Conservation (phyloP, 1,140 invertebrate genomes). For the Nomia melanderi region DNA sequence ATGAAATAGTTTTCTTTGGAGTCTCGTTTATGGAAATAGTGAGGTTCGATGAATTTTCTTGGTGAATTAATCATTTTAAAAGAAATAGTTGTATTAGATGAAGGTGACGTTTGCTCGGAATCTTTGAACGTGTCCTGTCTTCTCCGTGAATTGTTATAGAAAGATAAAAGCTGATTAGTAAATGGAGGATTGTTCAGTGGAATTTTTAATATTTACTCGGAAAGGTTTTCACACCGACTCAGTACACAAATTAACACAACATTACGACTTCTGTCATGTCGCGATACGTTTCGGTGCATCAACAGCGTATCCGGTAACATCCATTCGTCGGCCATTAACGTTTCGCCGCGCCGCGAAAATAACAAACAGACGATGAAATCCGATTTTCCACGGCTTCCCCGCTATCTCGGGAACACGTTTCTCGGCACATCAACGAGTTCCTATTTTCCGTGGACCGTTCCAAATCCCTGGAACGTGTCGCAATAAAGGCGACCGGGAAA, state of each 20-base stretch:
- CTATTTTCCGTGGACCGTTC: slow-evolving; percentile 29
- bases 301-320: background rate
- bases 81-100: too few species aligned
- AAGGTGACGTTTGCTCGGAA: too few species aligned
- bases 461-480: slow-evolving; percentile 45
- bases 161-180: too few species aligned
- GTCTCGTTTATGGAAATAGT: too few species aligned
- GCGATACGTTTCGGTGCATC: background rate
- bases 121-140: too few species aligned
- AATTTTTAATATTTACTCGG: too few species aligned
- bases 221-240: too few species aligned
- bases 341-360: slow-evolving; percentile 22
- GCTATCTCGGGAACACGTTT: slow-evolving; percentile 20
- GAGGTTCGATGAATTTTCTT: too few species aligned
- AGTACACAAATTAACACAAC: slow-evolving; percentile 11
- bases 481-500: slow-evolving; percentile 43
- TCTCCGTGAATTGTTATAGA: too few species aligned
- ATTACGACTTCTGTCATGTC: background rate
- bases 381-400: slow-evolving; percentile 55
- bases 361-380: slow-evolving; percentile 56
- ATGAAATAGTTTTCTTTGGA: too few species aligned
- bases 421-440: slow-evolving; percentile 13
- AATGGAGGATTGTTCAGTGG: too few species aligned
- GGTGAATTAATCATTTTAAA: too few species aligned
- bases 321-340: slow-evolving; percentile 29